Conservation (phyloP, 2,113 vertebrate genomes). For the Tamias sibiricus region DNA sequence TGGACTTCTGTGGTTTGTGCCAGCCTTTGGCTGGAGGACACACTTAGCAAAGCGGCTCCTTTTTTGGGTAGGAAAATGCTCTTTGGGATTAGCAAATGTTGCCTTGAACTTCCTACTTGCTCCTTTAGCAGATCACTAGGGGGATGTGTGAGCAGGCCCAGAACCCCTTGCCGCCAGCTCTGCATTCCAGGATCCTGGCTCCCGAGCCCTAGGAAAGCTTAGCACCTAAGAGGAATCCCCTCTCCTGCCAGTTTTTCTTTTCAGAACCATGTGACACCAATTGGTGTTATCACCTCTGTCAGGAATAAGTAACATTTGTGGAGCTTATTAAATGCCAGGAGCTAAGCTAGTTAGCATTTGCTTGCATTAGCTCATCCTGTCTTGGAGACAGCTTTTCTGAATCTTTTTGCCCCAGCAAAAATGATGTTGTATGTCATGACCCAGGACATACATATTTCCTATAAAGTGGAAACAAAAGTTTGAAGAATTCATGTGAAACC, state of each 20-base stretch:
- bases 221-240: neutral
- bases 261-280: neutral
- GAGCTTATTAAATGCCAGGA: neutral
- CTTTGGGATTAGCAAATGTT: conserved; percentile 69
- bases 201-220: neutral
- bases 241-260: neutral
- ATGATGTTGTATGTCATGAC: neutral
- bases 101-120: conserved; percentile 47
- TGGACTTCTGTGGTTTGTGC: neutral
- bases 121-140: conserved; percentile 45
- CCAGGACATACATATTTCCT: neutral
- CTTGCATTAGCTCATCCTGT: neutral
- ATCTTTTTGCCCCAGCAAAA: neutral
- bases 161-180: neutral
- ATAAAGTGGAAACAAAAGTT: neutral
- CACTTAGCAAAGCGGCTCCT: conserved; percentile 74
- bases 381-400: neutral
- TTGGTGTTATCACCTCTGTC: neutral
- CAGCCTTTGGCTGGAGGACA: conserved; percentile 47
- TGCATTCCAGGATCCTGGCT: neutral
- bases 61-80: conserved; percentile 86
- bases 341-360: neutral
- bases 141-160: neutral
- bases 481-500: neutral
- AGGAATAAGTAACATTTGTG: neutral